Evolutionary conservation across 2,113 vertebrate genomes (phyloP).

Genomic region (Lamprotornis superbus): DNA sequence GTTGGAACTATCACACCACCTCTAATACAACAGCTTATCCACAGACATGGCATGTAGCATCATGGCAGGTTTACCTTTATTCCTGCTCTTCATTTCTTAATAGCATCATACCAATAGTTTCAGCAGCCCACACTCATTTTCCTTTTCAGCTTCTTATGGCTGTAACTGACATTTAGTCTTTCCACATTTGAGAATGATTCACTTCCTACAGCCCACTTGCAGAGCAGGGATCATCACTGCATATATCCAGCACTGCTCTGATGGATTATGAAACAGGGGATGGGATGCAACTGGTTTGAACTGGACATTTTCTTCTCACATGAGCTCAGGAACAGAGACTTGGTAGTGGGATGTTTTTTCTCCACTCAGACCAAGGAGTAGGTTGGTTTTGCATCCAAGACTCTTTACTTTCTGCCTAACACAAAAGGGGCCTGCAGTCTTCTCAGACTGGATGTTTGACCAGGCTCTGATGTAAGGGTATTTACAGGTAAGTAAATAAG

Average conservation of each 20-base stretch:
- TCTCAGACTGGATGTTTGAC: not conserved
- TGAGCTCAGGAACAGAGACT: not conserved
- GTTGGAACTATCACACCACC: accelerated
- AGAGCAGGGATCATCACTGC: not conserved
- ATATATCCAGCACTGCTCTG: not conserved
- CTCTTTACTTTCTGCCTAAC: not conserved
- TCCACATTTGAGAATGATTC: not conserved
- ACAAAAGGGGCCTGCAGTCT: not conserved
- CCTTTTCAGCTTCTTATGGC: not conserved
- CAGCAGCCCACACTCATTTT: not conserved
- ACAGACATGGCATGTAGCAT: accelerated
- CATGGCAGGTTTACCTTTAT: not conserved
- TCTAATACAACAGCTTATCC: not conserved
- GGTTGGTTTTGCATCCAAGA: not conserved
- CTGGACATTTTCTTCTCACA: not conserved
- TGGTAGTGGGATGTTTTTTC: accelerated
- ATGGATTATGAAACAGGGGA: not conserved
- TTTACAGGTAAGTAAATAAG: too few species aligned
- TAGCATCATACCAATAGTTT: not conserved
- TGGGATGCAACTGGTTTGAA: not conserved
- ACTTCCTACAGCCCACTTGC: not conserved
- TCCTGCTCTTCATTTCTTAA: not conserved
- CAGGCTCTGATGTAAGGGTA: not conserved
- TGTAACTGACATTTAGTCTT: not conserved
- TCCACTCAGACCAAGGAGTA: not conserved